phyloP scores from a whole-genome alignment of 2,888 invertebrate genomes.

The Drosophila paranaensis region DNA sequence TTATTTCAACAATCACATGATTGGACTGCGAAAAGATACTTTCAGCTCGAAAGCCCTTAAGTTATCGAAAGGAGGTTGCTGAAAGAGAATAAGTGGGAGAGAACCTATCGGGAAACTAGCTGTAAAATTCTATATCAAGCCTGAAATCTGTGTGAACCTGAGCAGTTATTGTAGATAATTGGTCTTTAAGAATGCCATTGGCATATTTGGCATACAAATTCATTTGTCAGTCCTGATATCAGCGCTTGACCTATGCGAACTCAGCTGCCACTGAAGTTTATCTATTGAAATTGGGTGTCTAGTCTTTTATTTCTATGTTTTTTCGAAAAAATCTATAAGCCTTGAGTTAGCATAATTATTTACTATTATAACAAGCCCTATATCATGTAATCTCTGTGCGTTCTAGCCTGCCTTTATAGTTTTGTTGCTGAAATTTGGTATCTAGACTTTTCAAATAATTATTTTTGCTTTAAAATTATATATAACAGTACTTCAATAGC shows the following conservation, averaged over 20 bases:
- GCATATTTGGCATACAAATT: neutral
- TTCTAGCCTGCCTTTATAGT: neutral
- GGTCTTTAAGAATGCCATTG: neutral
- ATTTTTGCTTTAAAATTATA: too few species aligned
- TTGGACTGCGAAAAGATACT: constrained; percentile 42
- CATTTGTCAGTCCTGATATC: neutral
- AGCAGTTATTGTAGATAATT: neutral
- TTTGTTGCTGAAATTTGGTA: neutral
- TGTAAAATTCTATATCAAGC: neutral
- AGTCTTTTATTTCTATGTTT: too few species aligned
- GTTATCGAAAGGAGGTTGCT: neutral
- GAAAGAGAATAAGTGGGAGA: neutral
- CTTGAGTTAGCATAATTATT: neutral
- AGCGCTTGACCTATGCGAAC: neutral
- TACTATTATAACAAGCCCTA: neutral
- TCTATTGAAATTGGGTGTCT: neutral
- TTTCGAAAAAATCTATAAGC: neutral
- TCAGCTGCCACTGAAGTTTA: neutral
- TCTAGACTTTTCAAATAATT: neutral
- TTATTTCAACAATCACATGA: constrained; percentile 75
- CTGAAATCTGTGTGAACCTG: neutral
- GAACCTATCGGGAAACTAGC: neutral
- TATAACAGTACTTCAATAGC: too few species aligned
- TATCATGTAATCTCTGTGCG: neutral
- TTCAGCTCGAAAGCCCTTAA: neutral